Conservation (phyloP, 2,888 invertebrate genomes). For the Endotricha flammealis region DNA sequence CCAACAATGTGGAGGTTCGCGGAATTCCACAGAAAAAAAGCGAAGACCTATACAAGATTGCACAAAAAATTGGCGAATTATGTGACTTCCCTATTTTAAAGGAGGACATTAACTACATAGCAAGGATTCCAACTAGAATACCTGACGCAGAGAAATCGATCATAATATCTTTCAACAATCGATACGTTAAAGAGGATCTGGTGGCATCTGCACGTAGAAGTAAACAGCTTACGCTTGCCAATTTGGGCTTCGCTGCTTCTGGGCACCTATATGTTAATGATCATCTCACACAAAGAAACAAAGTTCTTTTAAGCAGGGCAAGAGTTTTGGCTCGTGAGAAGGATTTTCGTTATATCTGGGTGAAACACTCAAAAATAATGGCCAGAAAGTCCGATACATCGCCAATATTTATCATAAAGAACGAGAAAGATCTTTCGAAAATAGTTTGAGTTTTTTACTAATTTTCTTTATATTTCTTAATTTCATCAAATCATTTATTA, state of each 20-base stretch:
- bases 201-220: slow-evolving; percentile 10
- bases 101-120: slow-evolving; percentile 19
- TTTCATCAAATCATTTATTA: background rate
- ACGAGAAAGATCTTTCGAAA: slow-evolving; percentile 3
- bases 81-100: slow-evolving; percentile 2
- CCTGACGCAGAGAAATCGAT: slow-evolving; percentile 16
- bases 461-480: background rate
- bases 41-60: slow-evolving; percentile 16
- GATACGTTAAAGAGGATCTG: slow-evolving; percentile 16
- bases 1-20: slow-evolving; percentile 12
- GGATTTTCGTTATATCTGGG: slow-evolving; percentile 14
- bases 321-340: slow-evolving; percentile 5
- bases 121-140: slow-evolving; percentile 15
- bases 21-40: slow-evolving; percentile 8
- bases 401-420: slow-evolving; percentile 15
- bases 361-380: slow-evolving; percentile 18
- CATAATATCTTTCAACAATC: slow-evolving; percentile 12
- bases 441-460: background rate
- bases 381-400: slow-evolving; percentile 17
- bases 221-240: slow-evolving; percentile 7
- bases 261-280: slow-evolving; percentile 14
- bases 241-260: slow-evolving; percentile 8
- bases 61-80: slow-evolving; percentile 5
- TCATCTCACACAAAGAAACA: slow-evolving; percentile 13
- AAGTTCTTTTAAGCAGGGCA: slow-evolving; percentile 6